These are phyloP conservation scores for Lithophane ornitopus DNA, from an alignment of 2,888 invertebrate species.

Conservation along the genomic window DNA sequence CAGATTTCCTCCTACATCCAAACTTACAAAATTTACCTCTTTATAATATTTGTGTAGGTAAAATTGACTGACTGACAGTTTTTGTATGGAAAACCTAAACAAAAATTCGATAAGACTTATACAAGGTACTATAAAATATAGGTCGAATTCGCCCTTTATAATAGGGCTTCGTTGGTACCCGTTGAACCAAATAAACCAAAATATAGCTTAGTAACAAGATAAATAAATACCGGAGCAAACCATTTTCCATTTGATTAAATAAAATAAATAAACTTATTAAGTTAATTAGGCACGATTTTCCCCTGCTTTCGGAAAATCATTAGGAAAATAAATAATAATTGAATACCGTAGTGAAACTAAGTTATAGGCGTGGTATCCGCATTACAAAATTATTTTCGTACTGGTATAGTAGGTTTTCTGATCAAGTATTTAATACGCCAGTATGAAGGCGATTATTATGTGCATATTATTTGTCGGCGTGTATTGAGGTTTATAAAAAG, in stretches of 20 bases:
- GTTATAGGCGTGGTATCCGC: conserved; percentile 43
- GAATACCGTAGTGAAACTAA: conserved; percentile 31
- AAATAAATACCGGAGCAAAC: background rate
- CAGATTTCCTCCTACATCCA: too few species aligned
- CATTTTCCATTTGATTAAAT: background rate
- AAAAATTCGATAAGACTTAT: too few species aligned
- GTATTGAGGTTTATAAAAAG: conserved; percentile 4
- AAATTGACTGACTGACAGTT: too few species aligned
- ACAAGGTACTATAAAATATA: too few species aligned
- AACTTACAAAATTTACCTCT: too few species aligned
- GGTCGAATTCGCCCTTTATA: too few species aligned
- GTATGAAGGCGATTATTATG: conserved; percentile 21
- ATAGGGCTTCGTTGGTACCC: background rate
- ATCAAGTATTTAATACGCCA: background rate
- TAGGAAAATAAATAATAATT: conserved; percentile 38
- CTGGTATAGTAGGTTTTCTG: conserved; percentile 34
- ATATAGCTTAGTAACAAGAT: background rate
- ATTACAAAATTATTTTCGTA: conserved; percentile 47
- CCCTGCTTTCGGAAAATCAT: conserved; percentile 18
- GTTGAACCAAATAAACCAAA: background rate
- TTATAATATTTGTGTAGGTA: too few species aligned
- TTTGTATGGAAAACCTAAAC: too few species aligned
- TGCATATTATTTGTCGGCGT: conserved; percentile 24
- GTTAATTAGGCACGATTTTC: conserved; percentile 14
- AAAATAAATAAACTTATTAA: conserved; percentile 1